These are phyloP conservation scores for Scatophagus argus DNA, from an alignment of 2,113 vertebrate species.

Conservation along the genomic window DNA sequence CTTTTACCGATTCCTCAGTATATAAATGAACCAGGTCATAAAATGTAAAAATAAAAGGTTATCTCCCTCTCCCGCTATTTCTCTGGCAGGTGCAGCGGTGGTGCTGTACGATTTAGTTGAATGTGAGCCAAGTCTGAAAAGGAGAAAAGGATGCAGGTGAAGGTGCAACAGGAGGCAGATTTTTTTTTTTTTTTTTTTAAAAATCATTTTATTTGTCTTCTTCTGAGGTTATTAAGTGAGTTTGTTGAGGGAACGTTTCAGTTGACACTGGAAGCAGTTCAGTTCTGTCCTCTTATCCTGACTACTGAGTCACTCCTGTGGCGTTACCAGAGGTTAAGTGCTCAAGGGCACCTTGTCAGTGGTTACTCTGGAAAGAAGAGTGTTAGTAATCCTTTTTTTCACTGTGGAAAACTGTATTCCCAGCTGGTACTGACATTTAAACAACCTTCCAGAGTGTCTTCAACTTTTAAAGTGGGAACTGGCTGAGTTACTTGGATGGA, in stretches of 20 bases:
- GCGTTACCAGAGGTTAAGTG: slow-evolving; percentile 39
- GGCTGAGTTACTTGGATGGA: not conserved
- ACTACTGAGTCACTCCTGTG: slow-evolving; percentile 29
- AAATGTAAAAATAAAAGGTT: slow-evolving; percentile 51
- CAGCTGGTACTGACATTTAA: slow-evolving; percentile 6
- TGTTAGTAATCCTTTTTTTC: slow-evolving; percentile 4
- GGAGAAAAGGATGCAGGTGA: slow-evolving; percentile 24
- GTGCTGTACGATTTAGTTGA: slow-evolving; percentile 8
- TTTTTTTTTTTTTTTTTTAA: too few species aligned
- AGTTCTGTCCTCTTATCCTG: slow-evolving; percentile 16
- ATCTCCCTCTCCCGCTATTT: slow-evolving; percentile 22
- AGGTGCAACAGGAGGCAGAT: slow-evolving; percentile 12
- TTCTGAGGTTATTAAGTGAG: not conserved
- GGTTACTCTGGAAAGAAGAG: slow-evolving; percentile 1
- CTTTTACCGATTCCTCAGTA: not conserved
- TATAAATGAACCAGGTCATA: slow-evolving; percentile 35
- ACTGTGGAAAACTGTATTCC: slow-evolving; percentile 3
- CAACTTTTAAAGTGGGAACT: not conserved
- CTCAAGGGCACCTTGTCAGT: slow-evolving; percentile 49
- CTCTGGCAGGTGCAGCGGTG: slow-evolving; percentile 3
- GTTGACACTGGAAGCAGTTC: slow-evolving; percentile 16
- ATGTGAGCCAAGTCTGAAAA: slow-evolving; percentile 18
- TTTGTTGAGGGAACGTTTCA: not conserved
- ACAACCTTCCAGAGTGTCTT: slow-evolving; percentile 16
- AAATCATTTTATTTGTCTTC: slow-evolving; percentile 5